Evolutionary conservation across 2,113 vertebrate species (phyloP).

Genomic region (Sceloporus tristichus): DNA sequence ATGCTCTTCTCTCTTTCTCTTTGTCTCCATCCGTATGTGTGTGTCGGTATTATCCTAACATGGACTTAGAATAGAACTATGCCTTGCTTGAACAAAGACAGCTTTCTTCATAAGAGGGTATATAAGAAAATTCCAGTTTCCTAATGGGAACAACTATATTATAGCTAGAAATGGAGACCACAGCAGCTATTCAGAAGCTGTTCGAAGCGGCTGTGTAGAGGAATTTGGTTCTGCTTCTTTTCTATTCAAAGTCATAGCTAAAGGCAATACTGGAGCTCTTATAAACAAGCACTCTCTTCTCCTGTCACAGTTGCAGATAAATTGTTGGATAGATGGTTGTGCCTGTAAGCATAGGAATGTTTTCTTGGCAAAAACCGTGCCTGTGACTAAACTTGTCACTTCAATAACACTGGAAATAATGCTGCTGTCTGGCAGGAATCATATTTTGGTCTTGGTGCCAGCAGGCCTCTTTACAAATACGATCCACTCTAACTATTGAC

Average conservation of each 20-base stretch:
- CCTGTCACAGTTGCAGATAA: conserved; percentile 41
- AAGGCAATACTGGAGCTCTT: background rate
- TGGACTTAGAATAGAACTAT: background rate
- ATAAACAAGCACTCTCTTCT: background rate
- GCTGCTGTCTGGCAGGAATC: background rate
- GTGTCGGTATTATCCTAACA: background rate
- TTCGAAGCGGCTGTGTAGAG: rapidly evolving
- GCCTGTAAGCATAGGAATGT: conserved; percentile 23
- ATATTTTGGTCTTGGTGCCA: conserved; percentile 18
- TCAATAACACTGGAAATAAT: conserved; percentile 5
- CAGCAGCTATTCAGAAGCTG: background rate
- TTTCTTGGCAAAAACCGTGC: conserved; percentile 32
- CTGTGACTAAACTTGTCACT: background rate
- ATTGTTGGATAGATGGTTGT: background rate
- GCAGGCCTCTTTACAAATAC: background rate
- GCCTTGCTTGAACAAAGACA: background rate
- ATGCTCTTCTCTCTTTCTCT: too few species aligned
- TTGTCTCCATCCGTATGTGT: too few species aligned
- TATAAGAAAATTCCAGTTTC: background rate
- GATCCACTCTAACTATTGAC: rapidly evolving
- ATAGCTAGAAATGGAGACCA: background rate
- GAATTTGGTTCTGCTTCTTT: background rate
- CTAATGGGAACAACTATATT: rapidly evolving
- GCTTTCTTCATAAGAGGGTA: background rate
- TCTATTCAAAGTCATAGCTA: background rate